Evolutionary conservation across 1,140 invertebrate genomes (phyloP).

Genomic region (Archivesica marissinica): DNA sequence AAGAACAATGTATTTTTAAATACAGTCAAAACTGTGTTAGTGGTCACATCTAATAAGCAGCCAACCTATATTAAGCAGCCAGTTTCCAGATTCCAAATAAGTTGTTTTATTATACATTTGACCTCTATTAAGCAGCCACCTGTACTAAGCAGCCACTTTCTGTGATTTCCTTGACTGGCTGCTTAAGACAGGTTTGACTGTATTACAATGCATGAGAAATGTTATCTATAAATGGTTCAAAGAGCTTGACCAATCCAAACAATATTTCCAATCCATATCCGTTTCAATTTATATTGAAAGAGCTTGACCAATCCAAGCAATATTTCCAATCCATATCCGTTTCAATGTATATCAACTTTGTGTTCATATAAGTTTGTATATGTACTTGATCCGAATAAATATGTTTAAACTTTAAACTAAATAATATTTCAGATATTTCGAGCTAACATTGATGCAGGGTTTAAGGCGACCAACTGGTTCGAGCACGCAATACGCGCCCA

Average conservation of each 20-base stretch:
- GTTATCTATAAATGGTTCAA: too few species aligned
- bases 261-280: not conserved
- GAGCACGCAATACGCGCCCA: slow-evolving; percentile 88
- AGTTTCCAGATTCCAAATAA: too few species aligned
- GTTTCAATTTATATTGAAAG: not conserved
- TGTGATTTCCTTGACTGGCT: too few species aligned
- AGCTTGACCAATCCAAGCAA: not conserved
- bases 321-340: not conserved
- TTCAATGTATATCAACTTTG: not conserved
- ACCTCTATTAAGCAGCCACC: too few species aligned
- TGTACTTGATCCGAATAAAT: not conserved
- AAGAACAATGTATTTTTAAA: too few species aligned
- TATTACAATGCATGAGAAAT: too few species aligned
- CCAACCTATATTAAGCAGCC: too few species aligned
- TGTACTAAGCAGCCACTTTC: too few species aligned
- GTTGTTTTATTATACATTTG: too few species aligned
- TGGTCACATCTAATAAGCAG: too few species aligned
- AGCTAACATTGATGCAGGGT: slow-evolving; percentile 88
- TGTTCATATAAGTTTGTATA: not conserved
- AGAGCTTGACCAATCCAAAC: not conserved
- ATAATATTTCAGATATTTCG: slow-evolving; percentile 87
- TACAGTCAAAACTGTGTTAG: too few species aligned
- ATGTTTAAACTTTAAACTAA: not conserved
- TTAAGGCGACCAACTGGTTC: slow-evolving; percentile 87
- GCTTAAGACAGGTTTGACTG: too few species aligned